Evolutionary conservation across 2,888 invertebrate species (phyloP).

Genomic region (Synanthedon formicaeformis): DNA sequence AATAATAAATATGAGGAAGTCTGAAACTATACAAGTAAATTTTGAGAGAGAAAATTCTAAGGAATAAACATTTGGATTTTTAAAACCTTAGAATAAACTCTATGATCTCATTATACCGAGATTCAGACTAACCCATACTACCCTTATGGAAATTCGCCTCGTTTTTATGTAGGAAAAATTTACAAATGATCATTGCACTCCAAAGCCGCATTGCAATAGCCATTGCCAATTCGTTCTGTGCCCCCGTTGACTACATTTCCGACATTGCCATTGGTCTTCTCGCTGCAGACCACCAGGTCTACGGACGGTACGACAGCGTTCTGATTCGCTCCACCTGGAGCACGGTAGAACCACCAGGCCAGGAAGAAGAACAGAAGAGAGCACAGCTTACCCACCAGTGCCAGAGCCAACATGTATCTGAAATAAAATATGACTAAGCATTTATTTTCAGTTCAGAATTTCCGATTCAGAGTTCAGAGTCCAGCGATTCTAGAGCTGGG

Average conservation of each 20-base stretch:
- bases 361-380: conserved; percentile 79
- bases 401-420: conserved; percentile 81
- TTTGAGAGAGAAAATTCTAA: no score
- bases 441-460: no score
- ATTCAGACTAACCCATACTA: no score
- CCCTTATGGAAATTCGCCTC: no score
- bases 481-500: no score
- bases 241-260: conserved; percentile 10
- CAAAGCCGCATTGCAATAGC: conserved; percentile 55
- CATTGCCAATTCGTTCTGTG: conserved; percentile 22
- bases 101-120: no score
- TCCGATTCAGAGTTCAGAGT: no score
- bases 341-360: conserved; percentile 81
- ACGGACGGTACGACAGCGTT: conserved; percentile 48
- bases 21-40: no score
- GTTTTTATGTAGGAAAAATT: no score
- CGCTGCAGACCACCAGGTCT: conserved; percentile 36
- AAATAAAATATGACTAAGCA: conserved; percentile 10
- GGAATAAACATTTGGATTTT: no score
- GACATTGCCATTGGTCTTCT: conserved; percentile 37
- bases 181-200: conserved; percentile 62
- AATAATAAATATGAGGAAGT: no score
- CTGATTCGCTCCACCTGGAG: conserved; percentile 61
- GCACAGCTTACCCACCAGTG: conserved; percentile 77
- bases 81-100: no score